Evolutionary conservation across 1,140 invertebrate species (phyloP).

Genomic region (Helicoverpa armigera): DNA sequence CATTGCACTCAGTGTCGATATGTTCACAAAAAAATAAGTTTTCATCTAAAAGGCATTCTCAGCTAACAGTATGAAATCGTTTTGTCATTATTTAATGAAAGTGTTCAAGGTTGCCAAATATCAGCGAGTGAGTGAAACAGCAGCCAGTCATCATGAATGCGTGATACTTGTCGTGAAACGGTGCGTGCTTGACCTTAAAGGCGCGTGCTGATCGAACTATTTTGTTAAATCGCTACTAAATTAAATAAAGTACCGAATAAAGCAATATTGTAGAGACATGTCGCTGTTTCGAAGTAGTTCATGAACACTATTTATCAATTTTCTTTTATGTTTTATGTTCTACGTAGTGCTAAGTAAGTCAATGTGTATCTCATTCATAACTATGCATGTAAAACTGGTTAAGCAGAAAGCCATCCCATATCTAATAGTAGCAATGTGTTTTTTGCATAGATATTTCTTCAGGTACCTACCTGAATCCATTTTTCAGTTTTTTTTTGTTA

Average conservation of each 20-base stretch:
- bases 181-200: slow-evolving; percentile 50
- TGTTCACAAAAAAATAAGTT: not conserved
- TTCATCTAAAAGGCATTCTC: slow-evolving; percentile 19
- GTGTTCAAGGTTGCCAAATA: slow-evolving; percentile 53
- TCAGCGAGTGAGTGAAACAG: slow-evolving; percentile 30
- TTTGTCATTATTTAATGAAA: slow-evolving; percentile 50
- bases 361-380: no score
- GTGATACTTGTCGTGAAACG: slow-evolving; percentile 48
- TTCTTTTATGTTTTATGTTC: not conserved
- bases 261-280: slow-evolving; percentile 17
- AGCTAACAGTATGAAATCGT: slow-evolving; percentile 24
- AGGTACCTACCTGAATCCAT: no score
- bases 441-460: no score
- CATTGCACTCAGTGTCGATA: not conserved
- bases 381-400: no score
- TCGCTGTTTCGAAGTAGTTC: slow-evolving; percentile 36
- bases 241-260: slow-evolving; percentile 38
- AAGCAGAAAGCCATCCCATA: not conserved
- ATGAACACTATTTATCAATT: not conserved
- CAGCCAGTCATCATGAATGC: slow-evolving; percentile 35
- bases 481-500: no score
- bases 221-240: slow-evolving; percentile 41
- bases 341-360: not conserved
- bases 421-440: no score
- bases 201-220: slow-evolving; percentile 48